Conservation (phyloP, 1,140 invertebrate species). For the Wasmannia auropunctata region DNA sequence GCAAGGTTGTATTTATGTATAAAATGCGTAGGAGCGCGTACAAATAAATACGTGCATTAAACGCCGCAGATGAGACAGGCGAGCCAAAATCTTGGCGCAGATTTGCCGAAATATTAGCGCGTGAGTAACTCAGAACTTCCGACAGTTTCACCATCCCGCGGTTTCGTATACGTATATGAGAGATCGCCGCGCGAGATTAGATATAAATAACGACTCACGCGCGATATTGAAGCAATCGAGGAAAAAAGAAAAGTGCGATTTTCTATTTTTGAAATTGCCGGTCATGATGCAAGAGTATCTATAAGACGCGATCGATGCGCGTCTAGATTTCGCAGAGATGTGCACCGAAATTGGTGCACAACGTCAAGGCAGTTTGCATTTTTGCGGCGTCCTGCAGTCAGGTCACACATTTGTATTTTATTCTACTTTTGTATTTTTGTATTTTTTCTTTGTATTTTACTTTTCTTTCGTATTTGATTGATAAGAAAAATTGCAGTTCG, state of each 20-base stretch:
- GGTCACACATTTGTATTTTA: background rate
- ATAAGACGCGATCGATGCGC: background rate
- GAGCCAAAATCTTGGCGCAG: background rate
- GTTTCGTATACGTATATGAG: background rate
- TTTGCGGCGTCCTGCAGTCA: background rate
- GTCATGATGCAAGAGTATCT: background rate
- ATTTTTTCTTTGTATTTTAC: too few species aligned
- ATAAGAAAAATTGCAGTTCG: background rate
- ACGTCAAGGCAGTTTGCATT: background rate
- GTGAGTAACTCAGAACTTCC: background rate
- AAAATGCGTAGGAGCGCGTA: background rate
- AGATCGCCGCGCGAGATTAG: background rate
- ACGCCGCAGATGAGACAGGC: background rate
- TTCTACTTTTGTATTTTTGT: too few species aligned
- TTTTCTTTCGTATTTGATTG: background rate
- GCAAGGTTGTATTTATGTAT: background rate
- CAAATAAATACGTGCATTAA: background rate
- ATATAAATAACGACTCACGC: slow-evolving; percentile 1
- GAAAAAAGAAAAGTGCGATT: background rate
- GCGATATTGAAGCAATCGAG: background rate
- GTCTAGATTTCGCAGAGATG: background rate
- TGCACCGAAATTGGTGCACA: background rate
- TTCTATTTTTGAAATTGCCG: background rate
- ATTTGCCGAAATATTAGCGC: background rate
- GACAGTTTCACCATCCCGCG: background rate